A percentile compares a stretch with the other conserved stretches of the same genome.
Evolutionary conservation across 2,888 invertebrate species (phyloP).

Genomic region (Morpho deidamia): DNA sequence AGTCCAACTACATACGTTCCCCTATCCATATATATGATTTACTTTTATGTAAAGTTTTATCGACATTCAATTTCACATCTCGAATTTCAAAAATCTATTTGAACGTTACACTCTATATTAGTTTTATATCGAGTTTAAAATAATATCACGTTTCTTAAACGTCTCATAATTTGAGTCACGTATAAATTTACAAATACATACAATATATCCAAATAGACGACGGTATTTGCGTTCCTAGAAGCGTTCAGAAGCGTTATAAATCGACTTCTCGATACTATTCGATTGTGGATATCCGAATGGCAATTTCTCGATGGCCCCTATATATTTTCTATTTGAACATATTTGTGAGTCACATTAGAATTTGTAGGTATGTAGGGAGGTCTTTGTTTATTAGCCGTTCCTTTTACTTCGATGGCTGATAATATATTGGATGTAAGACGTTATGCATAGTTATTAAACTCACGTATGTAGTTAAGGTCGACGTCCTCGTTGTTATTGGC

Average conservation of each 20-base stretch:
- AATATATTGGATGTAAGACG: constrained; percentile 28
- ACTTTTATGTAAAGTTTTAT: background rate
- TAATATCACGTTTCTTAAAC: constrained; percentile 15
- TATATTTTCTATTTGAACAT: constrained; percentile 26
- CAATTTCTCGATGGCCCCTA: constrained; percentile 41
- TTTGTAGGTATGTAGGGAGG: constrained; percentile 26
- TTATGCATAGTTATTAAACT: constrained; percentile 14
- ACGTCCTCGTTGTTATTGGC: constrained; percentile 32
- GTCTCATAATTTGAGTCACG: constrained; percentile 10
- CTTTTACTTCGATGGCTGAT: constrained; percentile 50
- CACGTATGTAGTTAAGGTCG: constrained; percentile 37
- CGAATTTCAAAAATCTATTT: background rate
- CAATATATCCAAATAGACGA: constrained; percentile 28
- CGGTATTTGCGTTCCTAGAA: constrained; percentile 54
- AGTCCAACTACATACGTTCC: too few relatives aligned
- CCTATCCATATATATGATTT: background rate
- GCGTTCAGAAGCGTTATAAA: constrained; percentile 49
- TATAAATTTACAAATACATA: constrained; percentile 30
- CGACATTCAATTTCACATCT: background rate
- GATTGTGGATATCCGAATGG: constrained; percentile 31
- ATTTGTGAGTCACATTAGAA: background rate
- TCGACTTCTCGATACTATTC: constrained; percentile 39
- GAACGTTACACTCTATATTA: background rate
- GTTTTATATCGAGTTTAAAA: constrained; percentile 7
- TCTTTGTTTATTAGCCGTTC: constrained; percentile 41